Percentiles rank a stretch among this genome's conserved stretches.
Evolutionary conservation across 1,140 invertebrate genomes (phyloP).

Genomic region (Bombus pascuorum): DNA sequence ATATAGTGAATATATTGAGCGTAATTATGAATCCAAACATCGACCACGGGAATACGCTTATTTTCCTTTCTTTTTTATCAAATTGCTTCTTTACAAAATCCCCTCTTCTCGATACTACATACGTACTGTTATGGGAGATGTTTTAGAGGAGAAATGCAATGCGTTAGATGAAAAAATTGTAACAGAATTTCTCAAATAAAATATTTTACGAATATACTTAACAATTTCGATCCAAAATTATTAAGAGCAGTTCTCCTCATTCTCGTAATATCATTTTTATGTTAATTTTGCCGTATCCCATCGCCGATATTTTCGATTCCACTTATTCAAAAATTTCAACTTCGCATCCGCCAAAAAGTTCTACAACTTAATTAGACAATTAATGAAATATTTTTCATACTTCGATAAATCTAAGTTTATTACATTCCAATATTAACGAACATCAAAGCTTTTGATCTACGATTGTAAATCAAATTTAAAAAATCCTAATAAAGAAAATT

Average conservation of each 20-base stretch:
- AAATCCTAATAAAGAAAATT: no score
- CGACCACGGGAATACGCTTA: conserved; percentile 25
- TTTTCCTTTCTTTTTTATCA: not conserved
- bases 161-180: not conserved
- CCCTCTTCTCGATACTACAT: no score
- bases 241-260: not conserved
- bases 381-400: not conserved
- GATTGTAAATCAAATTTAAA: not conserved
- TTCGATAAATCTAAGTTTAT: not conserved
- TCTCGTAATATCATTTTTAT: not conserved
- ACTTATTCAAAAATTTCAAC: not conserved
- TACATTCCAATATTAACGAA: not conserved
- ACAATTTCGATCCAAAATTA: not conserved
- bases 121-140: no score
- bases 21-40: conserved; percentile 57
- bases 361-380: not conserved
- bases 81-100: not conserved
- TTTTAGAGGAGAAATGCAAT: not conserved
- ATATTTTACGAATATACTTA: not conserved
- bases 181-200: not conserved
- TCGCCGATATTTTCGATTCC: not conserved
- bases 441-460: not conserved
- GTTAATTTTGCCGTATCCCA: not conserved
- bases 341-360: not conserved
- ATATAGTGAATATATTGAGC: conserved; percentile 64